Conservation (phyloP, 92 coral and sea anemone species). For the Porites divaricata region DNA sequence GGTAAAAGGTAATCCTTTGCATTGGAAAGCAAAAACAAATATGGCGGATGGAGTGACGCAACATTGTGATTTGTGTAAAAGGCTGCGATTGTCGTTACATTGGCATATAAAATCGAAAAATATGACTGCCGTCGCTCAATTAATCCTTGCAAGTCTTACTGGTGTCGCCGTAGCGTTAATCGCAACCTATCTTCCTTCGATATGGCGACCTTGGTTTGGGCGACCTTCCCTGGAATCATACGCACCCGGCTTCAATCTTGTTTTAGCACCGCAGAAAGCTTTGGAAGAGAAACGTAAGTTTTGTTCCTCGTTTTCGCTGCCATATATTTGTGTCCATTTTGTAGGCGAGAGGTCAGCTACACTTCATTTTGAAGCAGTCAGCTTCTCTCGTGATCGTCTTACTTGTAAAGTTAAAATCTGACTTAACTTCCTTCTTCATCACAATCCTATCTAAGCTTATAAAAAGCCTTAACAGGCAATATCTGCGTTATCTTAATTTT, state of each 20-base stretch:
- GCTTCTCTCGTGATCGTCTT: too few relatives aligned
- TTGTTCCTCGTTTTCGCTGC: not conserved
- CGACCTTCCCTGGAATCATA: conserved; percentile 73
- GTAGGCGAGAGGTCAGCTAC: not conserved
- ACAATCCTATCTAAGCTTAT: too few relatives aligned
- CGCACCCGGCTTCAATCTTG: conserved; percentile 78
- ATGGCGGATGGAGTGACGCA: conserved; percentile 94
- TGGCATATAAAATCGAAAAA: conserved; percentile 43
- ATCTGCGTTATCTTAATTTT: not conserved
- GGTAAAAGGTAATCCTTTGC: too few relatives aligned
- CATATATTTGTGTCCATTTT: too few relatives aligned
- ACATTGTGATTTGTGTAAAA: conserved; percentile 77
- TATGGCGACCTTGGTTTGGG: conserved; percentile 62
- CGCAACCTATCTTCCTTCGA: conserved; percentile 77
- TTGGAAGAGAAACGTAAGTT: conserved; percentile 62
- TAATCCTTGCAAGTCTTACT: conserved; percentile 76
- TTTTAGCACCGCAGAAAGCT: conserved; percentile 68
- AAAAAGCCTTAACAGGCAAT: not conserved
- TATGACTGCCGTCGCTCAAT: conserved; percentile 62
- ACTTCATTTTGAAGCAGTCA: too few relatives aligned
- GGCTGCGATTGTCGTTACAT: conserved; percentile 63
- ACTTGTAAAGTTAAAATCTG: not conserved
- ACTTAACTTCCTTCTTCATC: conserved; percentile 16
- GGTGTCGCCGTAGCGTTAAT: conserved; percentile 84
- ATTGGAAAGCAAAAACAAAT: conserved; percentile 58